phyloP scores from a whole-genome alignment of 2,888 invertebrate species.

The Palloptera scutellata region DNA sequence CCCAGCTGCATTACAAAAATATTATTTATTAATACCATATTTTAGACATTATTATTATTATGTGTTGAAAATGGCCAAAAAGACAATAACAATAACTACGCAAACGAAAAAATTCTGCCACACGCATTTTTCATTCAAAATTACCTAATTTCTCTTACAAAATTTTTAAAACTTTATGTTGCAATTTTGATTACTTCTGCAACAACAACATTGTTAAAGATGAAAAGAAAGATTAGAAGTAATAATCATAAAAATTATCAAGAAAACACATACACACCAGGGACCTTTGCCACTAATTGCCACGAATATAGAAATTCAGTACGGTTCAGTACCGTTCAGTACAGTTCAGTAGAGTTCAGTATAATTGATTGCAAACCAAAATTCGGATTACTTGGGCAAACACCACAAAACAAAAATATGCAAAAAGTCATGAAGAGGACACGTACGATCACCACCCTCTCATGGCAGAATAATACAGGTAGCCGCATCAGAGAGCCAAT shows the following conservation, averaged over 20 bases:
- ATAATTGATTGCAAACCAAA: no score
- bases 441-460: no score
- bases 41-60: not conserved
- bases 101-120: not conserved
- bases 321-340: no score
- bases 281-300: not conserved
- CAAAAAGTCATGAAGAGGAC: no score
- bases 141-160: conserved; percentile 19
- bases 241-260: conserved; percentile 28
- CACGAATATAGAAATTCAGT: not conserved
- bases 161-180: conserved; percentile 2
- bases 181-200: conserved; percentile 22
- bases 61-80: not conserved
- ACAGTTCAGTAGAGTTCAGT: no score
- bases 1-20: conserved; percentile 1
- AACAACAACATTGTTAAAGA: not conserved
- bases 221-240: conserved; percentile 21
- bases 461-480: no score
- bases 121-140: conserved; percentile 17
- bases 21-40: conserved; percentile 2
- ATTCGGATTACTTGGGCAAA: no score
- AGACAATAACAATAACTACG: not conserved
- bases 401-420: no score
- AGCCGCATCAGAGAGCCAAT: no score
- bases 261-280: not conserved